A percentile compares a stretch with the other conserved stretches of the same genome.
Conservation (phyloP, 2,888 invertebrate genomes). For the Choreutis nemorana region DNA sequence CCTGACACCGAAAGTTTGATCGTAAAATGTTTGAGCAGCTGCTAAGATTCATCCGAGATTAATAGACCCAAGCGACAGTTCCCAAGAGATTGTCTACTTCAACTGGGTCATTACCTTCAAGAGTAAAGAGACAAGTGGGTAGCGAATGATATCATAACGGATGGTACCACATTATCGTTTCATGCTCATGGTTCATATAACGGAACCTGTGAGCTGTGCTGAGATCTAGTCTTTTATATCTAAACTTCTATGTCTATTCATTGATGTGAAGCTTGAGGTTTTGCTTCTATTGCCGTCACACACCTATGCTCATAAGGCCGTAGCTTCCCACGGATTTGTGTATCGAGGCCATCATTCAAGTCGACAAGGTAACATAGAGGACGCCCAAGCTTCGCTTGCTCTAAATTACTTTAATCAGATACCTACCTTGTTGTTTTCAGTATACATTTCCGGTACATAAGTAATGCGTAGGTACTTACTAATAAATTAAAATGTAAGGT, state of each 20-base stretch:
- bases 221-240: slow-evolving; percentile 1
- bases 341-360: slow-evolving; percentile 40
- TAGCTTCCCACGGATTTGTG: slow-evolving; percentile 42
- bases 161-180: slow-evolving; percentile 17
- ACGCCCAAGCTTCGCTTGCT: too few species aligned
- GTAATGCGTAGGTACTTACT: too few species aligned
- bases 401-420: too few species aligned
- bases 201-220: slow-evolving; percentile 9
- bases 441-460: too few species aligned
- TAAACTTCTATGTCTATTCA: background rate
- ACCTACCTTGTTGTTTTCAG: too few species aligned
- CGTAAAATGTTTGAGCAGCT: too few species aligned
- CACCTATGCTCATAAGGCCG: slow-evolving; percentile 18
- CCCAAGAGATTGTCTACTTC: background rate
- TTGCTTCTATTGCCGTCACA: slow-evolving; percentile 15
- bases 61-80: background rate
- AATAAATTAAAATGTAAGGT: too few species aligned
- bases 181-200: slow-evolving; percentile 14
- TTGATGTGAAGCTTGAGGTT: background rate
- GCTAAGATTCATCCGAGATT: too few species aligned
- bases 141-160: slow-evolving; percentile 16
- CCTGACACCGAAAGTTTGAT: too few species aligned
- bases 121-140: too few species aligned
- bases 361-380: too few species aligned
- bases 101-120: too few species aligned